Evolutionary conservation across 1,140 invertebrate species (phyloP), one percentile per base, ranked within the genome.

Genomic region (Hyles euphorbiae): DNA sequence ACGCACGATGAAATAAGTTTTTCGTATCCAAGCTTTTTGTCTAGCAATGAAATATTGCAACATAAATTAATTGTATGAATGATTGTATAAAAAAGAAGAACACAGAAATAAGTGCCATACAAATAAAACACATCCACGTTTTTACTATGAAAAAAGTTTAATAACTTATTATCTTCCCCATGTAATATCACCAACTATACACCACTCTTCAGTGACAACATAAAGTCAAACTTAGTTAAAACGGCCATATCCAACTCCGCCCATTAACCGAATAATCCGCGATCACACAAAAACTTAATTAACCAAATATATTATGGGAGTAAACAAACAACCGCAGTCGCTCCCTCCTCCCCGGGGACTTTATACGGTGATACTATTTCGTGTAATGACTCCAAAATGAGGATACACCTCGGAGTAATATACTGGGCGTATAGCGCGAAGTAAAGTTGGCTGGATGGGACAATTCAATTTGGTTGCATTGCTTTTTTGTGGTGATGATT

Each of bases 361-460:
- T 78, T 72, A 76, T 74, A 74, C 76, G 82, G 78, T 84, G 83
- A 82, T 84, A 86, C 81, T 82, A 81, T 84, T 88, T 78, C 85
- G 85, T 88, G 85, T 88, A 86, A 88, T 88, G 85, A 86, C 78
- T 88, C 73, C 85, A 83, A 80, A 88, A 88, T 86, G 82, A 86
- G 83, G 76, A 85, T 78, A 80, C 76, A 78, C 75, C 65, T 72
- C 70, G 68, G 78, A 63, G 70, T 74, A 74, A 78, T 83, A 79
- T 78, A 78, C 60, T 63, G 65, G 55, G 66, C 60, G 55, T 59
- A 63, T 60, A 57, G n/a, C 8, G 12, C 57, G 46, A 34, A 12
- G 11, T 55, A 55, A 5, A 46, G 22, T 57, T 48, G 43, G 46
- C 67, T 67, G 47, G 67, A 67, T 45, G 61, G 48, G 57, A 36